Base-by-base conservation (phyloP, 2,113 vertebrate species). In the Callorhinus ursinus region DNA sequence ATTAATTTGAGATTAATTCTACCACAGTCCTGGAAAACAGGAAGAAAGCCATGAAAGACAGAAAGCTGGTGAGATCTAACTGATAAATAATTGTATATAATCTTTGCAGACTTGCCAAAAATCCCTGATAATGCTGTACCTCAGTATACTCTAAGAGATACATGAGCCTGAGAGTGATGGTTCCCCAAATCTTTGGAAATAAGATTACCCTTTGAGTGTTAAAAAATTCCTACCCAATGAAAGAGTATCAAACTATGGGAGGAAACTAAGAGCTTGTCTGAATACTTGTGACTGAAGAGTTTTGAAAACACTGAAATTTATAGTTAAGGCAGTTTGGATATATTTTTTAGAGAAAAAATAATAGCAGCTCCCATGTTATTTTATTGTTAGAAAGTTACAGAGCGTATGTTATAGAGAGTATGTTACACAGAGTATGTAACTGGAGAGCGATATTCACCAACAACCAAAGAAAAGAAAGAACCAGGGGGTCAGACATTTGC, bases 1-100 rank as follows among this genome's bases (percentile, higher is more conserved):
- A 18, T 83, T 33, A 88, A 94, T 92, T 80, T 94, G 76, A 96
- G 71, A 67, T 85, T 84, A 72, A 92, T 72, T 84, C 13, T 36
- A 92, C 59, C 4, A 14, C 10, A 80, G 9, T 51, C 53, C 49
- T 71, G 53, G 8, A 77, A 95, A 93, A 59, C 8, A 83, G 46
- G 55, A 90, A 90, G 39, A 74, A 94, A 81, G 7, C 57, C 6
- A 55, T 28, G 14, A 46, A 77, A 49, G 26, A 39, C 57, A 81
- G 67, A 55, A 90, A 80, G 46, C 7, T 22, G 28, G 61, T 12
- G 19, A 90, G 24, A 76, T 65, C 31, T 53, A 83, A 90, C 5
- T 76, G 86, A n/a, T 67, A 81, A 84, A 76, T 36, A 95, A 77
- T 67, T 46, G 11, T 14, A 15, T 46, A 16, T 65, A 42, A 65